These are phyloP conservation scores for Paraplagusia blochii DNA, from an alignment of 2,113 vertebrate species.

Conservation along the genomic window DNA sequence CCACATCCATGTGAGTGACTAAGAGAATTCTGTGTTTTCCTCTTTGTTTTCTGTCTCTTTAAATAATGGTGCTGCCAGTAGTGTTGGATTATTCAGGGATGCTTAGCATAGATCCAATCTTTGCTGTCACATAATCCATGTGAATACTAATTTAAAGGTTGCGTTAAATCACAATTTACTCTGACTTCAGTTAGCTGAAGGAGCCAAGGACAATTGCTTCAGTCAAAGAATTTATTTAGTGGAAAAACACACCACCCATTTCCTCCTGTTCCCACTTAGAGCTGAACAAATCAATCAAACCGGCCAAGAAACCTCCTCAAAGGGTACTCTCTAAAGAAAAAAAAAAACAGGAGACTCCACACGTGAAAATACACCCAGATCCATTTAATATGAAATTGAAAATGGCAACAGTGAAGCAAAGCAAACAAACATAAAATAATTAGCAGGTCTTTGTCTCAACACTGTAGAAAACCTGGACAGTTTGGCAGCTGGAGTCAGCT, in stretches of 20 bases:
- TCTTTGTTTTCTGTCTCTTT: conserved; percentile 40
- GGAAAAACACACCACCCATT: conserved; percentile 47
- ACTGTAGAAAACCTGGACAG: conserved; percentile 17
- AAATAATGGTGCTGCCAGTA: conserved; percentile 60
- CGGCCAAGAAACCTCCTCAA: conserved; percentile 41
- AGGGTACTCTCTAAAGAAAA: conserved; percentile 9
- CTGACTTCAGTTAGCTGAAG: conserved; percentile 54
- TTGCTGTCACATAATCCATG: conserved; percentile 51
- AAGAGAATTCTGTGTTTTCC: conserved; percentile 44
- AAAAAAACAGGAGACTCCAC: conserved; percentile 65
- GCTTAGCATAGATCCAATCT: conserved; percentile 39
- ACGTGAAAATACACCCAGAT: conserved; percentile 64
- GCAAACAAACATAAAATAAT: conserved; percentile 43
- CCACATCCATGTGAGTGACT: conserved; percentile 22
- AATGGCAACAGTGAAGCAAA: conserved; percentile 49
- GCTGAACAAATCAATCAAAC: conserved; percentile 58
- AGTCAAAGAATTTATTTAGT: conserved; percentile 52
- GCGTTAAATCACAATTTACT: conserved; percentile 65
- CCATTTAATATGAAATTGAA: conserved; percentile 70
- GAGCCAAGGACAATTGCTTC: conserved; percentile 63
- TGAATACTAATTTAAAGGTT: conserved; percentile 66
- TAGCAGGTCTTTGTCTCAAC: conserved; percentile 37
- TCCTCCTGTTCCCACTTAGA: conserved; percentile 35
- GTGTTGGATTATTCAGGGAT: conserved; percentile 49
- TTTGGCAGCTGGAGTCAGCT: background rate